These are phyloP conservation scores for Simalia tracyae DNA, from an alignment of 2,797 vertebrate genomes.

Conservation along the genomic window DNA sequence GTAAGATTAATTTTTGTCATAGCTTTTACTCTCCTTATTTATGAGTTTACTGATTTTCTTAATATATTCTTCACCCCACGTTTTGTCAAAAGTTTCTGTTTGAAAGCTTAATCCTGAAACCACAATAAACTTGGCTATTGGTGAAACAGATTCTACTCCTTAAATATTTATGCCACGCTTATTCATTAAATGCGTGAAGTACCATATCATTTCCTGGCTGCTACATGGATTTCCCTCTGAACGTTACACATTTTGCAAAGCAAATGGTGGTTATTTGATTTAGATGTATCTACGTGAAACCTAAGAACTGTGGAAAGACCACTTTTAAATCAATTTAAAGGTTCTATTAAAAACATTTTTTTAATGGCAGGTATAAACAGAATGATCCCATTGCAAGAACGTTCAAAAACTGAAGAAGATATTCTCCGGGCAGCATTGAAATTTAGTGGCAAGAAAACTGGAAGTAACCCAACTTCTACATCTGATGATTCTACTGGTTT, in stretches of 20 bases:
- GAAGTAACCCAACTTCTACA: slow-evolving; percentile 85
- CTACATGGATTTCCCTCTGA: not conserved
- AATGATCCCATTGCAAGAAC: slow-evolving; percentile 85
- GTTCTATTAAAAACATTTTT: not conserved
- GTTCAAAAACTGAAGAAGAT: slow-evolving; percentile 95
- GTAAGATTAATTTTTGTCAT: not conserved
- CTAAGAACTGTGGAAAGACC: not conserved
- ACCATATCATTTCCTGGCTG: not conserved
- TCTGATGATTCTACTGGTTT: slow-evolving; percentile 91
- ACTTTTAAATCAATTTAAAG: not conserved
- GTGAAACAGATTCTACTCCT: not conserved
- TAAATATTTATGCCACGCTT: not conserved
- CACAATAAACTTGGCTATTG: not conserved
- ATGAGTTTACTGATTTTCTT: not conserved
- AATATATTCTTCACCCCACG: not conserved
- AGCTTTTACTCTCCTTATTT: not conserved
- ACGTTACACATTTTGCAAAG: not conserved
- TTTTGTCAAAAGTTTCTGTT: not conserved
- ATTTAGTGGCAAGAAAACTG: slow-evolving; percentile 72
- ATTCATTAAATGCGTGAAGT: not conserved
- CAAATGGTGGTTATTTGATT: not conserved
- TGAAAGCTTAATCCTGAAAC: not conserved
- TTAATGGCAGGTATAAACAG: slow-evolving; percentile 85
- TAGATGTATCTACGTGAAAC: not conserved
- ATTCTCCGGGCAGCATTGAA: slow-evolving; percentile 89